Base-by-base conservation (phyloP, 2,888 invertebrate genomes). In the Corythucha ciliata region DNA sequence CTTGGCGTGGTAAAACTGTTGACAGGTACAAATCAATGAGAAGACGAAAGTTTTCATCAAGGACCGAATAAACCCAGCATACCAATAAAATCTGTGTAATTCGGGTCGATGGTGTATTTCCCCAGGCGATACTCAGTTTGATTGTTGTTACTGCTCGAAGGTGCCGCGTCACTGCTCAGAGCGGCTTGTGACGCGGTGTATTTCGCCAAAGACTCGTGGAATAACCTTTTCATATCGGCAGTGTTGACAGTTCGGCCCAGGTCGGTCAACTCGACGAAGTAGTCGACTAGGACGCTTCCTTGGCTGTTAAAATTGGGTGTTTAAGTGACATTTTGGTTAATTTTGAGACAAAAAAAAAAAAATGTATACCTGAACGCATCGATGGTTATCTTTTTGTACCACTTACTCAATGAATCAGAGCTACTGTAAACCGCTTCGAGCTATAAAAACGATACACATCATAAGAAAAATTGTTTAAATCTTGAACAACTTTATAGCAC, bases 1-100 rank as follows among this genome's bases (percentile, higher is more conserved):
- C 72, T 41, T 75, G 73, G 68, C 81, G 79, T 12, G 83, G 81
- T 62, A 83, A 72, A 61, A 88, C 88, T 79, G 70, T 34, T 29
- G 10, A 10, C 8, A 36, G 16, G 14, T 12, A 36, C 10, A 36
- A 7, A 10, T 8, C 37, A 39, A 22, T 16, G 14, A 36, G 20
- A 4, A 20, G n/a, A 7, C n/a, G 18, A 34, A 41, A 7, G 41
- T 20, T 41, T 20, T 41, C 8, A 14, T 18, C 22, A 20, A 20
- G 8, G 8, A 21, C 14, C 10, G 7, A 7, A 8, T 36, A 16
- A 8, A 8, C 37, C 14, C 5, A 14, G 32, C 49, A 69, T 72
- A 89, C 90, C 88, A 67, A 87, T 81, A 65, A 90, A 90, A 69
- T 90, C 89, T 12, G 89, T 90, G 66, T 80, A 88, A 59, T 80